Base-by-base conservation (phyloP, 2,113 vertebrate species). In the Zosterops hypoxanthus region DNA sequence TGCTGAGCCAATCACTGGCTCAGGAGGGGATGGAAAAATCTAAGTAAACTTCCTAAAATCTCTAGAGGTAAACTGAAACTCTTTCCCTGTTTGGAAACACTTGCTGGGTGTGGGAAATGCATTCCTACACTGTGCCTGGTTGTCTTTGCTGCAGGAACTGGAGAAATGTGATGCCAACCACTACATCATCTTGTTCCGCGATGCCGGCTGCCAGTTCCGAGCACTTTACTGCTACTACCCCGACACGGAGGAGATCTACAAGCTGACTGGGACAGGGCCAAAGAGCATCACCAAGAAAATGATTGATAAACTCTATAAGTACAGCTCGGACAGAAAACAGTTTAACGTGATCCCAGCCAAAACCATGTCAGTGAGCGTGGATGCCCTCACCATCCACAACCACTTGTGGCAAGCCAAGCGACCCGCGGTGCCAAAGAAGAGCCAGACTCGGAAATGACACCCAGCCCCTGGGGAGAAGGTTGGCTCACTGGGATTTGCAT, bases 311-410 rank as follows among this genome's bases (percentile, higher is more conserved):
- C 98, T 99, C 46, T 99, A 99, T 92, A 99, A 99, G 55, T 99
- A 99, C 98, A 99, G 98, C 96, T 99, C 99, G 1, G 99, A 99
- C 98, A 98, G 99, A 68, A 99, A 99, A 97, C 99, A 99, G 97
- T 99, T 99, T 71, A 99, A 96, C 4, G 90, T 99, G 95, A 99
- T 99, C 92, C 99, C 99, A 1, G 98, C 99, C 96, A 99, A 99
- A 98, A 98, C 98, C 61, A 99, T 99, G 98, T 99, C 99, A 0
- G 99, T 98, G 96, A 99, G 99, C 1, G 98, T 99, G 96, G 99
- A 99, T 11, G 99, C 99, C 1, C 98, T 99, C 64, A 99, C 99
- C 8, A 99, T 99, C 72, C 99, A 99, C 56, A 99, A 98, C 94
- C 98, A 99, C 94, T 95, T 99, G 94, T 99, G 99, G 99, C 99